These are phyloP conservation scores for Danio rerio DNA, from an alignment of 2,113 vertebrate species.

Conservation along the genomic window DNA sequence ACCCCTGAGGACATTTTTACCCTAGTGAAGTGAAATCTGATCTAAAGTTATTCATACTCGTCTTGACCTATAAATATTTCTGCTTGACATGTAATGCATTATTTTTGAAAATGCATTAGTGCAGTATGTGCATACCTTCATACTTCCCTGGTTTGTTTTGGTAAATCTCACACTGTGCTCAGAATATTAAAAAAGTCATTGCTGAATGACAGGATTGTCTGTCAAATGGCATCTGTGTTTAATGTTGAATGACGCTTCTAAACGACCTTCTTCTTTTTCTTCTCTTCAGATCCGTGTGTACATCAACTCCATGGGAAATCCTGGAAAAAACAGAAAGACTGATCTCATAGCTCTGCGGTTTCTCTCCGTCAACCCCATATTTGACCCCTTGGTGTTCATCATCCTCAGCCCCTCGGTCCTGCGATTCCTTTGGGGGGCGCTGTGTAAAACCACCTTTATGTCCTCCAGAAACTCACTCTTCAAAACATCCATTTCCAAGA, in stretches of 20 bases:
- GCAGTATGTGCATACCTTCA: too few species aligned
- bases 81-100: neutral
- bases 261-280: neutral
- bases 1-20: neutral
- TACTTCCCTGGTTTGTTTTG: neutral
- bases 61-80: neutral
- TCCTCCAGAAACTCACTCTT: slow-evolving; percentile 52
- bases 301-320: slow-evolving; percentile 68
- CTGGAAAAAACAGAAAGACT: neutral
- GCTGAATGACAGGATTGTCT: neutral
- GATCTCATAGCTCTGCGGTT: slow-evolving; percentile 87
- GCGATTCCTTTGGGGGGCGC: slow-evolving; percentile 76
- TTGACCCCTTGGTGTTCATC: slow-evolving; percentile 93
- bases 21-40: too few species aligned
- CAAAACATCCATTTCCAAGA: slow-evolving; percentile 54
- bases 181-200: neutral
- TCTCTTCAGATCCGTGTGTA: slow-evolving; percentile 85
- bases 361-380: slow-evolving; percentile 89
- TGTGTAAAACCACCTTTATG: slow-evolving; percentile 64
- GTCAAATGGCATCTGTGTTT: neutral
- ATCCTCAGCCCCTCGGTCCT: slow-evolving; percentile 86
- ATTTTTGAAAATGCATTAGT: neutral
- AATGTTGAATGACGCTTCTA: neutral
- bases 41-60: too few species aligned
- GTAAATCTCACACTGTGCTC: neutral